Evolutionary conservation across 2,113 vertebrate species (phyloP).

Genomic region (Fulmarus glacialis): DNA sequence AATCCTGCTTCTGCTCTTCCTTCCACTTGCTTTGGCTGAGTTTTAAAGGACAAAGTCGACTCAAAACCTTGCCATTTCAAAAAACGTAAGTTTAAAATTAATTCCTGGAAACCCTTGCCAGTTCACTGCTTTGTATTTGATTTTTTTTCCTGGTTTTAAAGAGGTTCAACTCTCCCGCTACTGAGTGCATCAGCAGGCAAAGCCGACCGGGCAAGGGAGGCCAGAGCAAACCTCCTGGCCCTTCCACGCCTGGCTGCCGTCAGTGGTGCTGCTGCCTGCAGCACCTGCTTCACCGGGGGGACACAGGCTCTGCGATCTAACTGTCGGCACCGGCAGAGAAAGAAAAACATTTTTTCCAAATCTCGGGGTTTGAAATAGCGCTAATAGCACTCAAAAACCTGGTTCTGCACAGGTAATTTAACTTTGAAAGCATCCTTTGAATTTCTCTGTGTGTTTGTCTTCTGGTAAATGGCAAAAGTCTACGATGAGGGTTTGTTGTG

Average conservation of each 20-base stretch:
- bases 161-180: not conserved
- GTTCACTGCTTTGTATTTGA: not conserved
- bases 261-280: not conserved
- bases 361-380: not conserved
- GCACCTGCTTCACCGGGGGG: not conserved
- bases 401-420: not conserved
- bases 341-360: not conserved
- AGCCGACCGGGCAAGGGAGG: not conserved
- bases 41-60: not conserved
- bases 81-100: not conserved
- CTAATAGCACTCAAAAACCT: not conserved
- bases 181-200: not conserved
- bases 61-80: not conserved
- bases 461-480: not conserved
- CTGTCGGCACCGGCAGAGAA: not conserved
- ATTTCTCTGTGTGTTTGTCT: not conserved
- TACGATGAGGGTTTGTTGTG: not conserved
- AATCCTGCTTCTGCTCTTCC: not conserved
- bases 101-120: not conserved
- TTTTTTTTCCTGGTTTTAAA: not conserved
- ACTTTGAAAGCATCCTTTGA: not conserved
- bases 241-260: not conserved
- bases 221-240: not conserved
- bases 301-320: accelerated
- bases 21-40: not conserved